These are phyloP conservation scores for Lordiphosa andalusiaca DNA, from an alignment of 2,888 invertebrate species.

Conservation along the genomic window DNA sequence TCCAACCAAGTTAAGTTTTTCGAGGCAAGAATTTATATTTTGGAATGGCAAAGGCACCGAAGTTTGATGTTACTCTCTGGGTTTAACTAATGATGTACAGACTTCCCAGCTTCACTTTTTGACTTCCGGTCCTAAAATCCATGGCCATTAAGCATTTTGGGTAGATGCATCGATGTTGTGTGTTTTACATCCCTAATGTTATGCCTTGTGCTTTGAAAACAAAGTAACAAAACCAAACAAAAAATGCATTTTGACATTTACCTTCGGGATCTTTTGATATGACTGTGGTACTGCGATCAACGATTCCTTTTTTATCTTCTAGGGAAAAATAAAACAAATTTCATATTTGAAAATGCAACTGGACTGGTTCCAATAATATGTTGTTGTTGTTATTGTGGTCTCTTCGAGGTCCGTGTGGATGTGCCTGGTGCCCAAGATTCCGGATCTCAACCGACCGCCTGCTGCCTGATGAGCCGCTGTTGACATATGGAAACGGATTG, in stretches of 20 bases:
- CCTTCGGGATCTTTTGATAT: conserved; percentile 96
- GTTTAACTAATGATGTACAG: no score
- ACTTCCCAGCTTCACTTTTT: no score
- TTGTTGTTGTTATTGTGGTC: neutral
- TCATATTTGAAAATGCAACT: conserved; percentile 61
- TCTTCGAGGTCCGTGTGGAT: neutral
- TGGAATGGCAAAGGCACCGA: no score
- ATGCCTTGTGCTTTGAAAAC: no score
- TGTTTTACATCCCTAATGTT: no score
- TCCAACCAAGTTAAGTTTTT: no score
- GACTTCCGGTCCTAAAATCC: no score
- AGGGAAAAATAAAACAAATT: conserved; percentile 76
- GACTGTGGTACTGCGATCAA: conserved; percentile 95
- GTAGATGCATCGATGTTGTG: no score
- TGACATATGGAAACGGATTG: neutral
- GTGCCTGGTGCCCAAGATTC: no score
- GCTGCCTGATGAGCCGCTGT: neutral
- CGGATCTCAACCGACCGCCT: neutral
- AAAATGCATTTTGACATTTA: conserved; percentile 54
- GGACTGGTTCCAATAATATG: conserved; percentile 24
- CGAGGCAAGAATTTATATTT: no score
- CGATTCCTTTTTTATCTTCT: conserved; percentile 95
- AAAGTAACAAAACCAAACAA: conserved; percentile 4
- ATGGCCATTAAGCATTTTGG: no score
- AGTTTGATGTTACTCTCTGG: no score